Conservation (phyloP, 2,113 vertebrate species). For the Pelobates fuscus region DNA sequence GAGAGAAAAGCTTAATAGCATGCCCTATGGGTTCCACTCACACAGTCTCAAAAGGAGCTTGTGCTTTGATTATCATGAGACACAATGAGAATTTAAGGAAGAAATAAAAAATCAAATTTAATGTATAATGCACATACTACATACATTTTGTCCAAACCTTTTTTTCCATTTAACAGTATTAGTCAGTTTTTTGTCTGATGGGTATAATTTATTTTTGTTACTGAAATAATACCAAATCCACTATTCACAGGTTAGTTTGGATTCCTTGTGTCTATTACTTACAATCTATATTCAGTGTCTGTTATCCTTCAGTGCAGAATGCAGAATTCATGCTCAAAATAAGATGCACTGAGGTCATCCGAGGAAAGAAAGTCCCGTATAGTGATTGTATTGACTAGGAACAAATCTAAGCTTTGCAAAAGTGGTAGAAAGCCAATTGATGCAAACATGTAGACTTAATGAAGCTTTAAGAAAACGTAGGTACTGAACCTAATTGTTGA, state of each 20-base stretch:
- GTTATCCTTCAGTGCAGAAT: constrained; percentile 1
- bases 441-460: not conserved
- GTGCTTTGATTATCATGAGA: too few relatives aligned
- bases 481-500: too few relatives aligned
- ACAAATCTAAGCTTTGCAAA: not conserved
- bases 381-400: constrained; percentile 1
- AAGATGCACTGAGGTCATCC: constrained; percentile 20
- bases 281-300: constrained; percentile 2
- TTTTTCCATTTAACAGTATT: too few relatives aligned
- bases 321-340: not conserved
- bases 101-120: too few relatives aligned
- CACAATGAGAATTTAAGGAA: too few relatives aligned
- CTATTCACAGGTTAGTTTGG: not conserved
- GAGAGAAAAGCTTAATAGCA: too few relatives aligned
- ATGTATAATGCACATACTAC: too few relatives aligned
- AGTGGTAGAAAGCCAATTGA: not conserved
- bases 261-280: constrained; percentile 7
- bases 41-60: too few relatives aligned
- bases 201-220: not conserved
- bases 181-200: too few relatives aligned
- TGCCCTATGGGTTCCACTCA: too few relatives aligned
- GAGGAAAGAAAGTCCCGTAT: constrained; percentile 9
- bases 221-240: not conserved
- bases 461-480: not conserved
- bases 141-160: too few relatives aligned